Conservation (phyloP, 2,888 invertebrate species). For the Pollenia angustigena region DNA sequence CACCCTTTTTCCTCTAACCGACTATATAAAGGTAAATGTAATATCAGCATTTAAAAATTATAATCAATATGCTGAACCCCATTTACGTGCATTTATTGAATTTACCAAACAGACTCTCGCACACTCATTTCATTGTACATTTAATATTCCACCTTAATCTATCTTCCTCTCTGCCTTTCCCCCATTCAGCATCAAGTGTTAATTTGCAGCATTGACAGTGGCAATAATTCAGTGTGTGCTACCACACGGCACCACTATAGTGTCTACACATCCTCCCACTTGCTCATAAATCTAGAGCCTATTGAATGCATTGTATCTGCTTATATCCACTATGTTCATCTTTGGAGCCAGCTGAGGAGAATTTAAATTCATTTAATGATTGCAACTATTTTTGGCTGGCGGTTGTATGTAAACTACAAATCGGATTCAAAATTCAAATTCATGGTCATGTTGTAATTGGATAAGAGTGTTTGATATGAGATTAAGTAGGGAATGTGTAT, state of each 20-base stretch:
- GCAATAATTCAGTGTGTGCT: conserved; percentile 74
- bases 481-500: conserved; percentile 13
- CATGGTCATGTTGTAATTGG: conserved; percentile 34
- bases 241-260: neutral
- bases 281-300: conserved; percentile 22
- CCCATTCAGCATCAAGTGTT: conserved; percentile 72
- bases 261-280: neutral
- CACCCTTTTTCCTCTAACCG: neutral
- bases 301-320: neutral
- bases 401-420: conserved; percentile 20
- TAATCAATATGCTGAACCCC: conserved; percentile 58
- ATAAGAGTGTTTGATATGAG: neutral
- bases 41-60: conserved; percentile 48
- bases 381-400: conserved; percentile 19
- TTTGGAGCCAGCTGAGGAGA: neutral
- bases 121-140: neutral
- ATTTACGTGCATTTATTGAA: conserved; percentile 27
- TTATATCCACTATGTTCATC: no score
- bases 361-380: conserved; percentile 58
- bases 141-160: neutral
- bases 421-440: conserved; percentile 40
- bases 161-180: neutral
- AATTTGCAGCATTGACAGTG: conserved; percentile 75
- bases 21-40: neutral
- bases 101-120: neutral